Evolutionary conservation across 2,888 invertebrate species (phyloP), one percentile per base, ranked within the genome.

Genomic region (Andrena praecox): DNA sequence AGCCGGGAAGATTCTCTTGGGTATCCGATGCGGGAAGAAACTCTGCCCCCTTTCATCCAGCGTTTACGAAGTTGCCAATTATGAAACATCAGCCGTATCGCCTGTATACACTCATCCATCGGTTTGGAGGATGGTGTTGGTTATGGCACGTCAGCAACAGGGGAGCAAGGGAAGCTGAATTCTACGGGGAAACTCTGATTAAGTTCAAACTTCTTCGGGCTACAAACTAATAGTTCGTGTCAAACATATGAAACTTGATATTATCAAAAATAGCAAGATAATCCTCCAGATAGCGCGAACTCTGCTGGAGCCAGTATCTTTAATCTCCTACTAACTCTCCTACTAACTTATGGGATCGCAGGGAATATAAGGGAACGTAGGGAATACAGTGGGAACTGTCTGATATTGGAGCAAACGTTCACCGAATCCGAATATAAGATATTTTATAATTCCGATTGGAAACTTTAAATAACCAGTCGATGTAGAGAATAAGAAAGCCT

Each of bases 161-260:
- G 27, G 27, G 59, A 59, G 8, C 2, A 16, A 16, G 42, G 20
- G 54, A 12, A 29, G 31, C 33, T 33, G 33, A 60, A 60, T 33
- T 31, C 60, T 42, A 42, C 16, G 16, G 31, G 20, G 20, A 27
- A 60, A 60, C 60, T 60, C 33, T 60, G 60, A 33, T 29, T 31
- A 60, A 60, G 31, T 60, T 60, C n/a, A 16, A 60, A 60, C 60
- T 60, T 33, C 60, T 60, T 33, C 31, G 60, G 29, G 29, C 31
- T 16, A 16, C n/a, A n/a, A 33, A 33, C 31, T n/a, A 60, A 60
- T 29, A 60, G 2, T 31, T 24, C n/a, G 2, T 7, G 60, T 16
- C 27, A 60, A 60, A 31, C 31, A 60, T 31, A 16, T 27, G 60
- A 60, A 33, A 31, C 31, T 60, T 33, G 12, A n/a, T n/a, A n/a